Evolutionary conservation across 2,888 invertebrate genomes (phyloP), one percentile per base, ranked within the genome.

Genomic region (Dyspetes luteomarginatus): DNA sequence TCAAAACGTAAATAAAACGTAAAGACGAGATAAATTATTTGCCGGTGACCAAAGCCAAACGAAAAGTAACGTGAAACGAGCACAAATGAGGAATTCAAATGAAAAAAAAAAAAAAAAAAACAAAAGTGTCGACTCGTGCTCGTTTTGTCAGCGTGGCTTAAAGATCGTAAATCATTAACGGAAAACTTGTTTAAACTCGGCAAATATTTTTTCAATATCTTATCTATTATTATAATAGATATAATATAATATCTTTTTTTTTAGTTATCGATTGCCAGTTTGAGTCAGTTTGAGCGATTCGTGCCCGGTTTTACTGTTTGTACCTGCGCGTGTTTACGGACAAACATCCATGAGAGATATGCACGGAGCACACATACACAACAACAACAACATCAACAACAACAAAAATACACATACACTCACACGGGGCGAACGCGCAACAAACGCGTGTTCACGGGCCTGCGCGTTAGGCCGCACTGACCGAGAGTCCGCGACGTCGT

Each of bases 381-480:
- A 72, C 5, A 56, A 17, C 36, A 19, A 48, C 15, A 58, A 30
- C 28, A 41, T 41, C 26, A 28, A 26, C 24, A 36, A 9, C 22
- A 28, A 45, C 58, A 62, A 48, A 41, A 65, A 22, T 45, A 58
- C 74, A 62, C 48, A 52, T 56, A 62, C 48, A 41, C 74, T 24
- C 65, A 67, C 74, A 65, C 48, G 50, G 74, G 58, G 56, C 68
- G 58, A 41, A 48, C 17, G 68, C 3, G 36, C 67, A 76, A 68
- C 72, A 62, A 83, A 86, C 86, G 85, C 88, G 86, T 88, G 87
- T 89, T 86, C 86, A 87, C 90, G 90, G 88, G 90, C 89, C 91
- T 91, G 91, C 91, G 91, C 91, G 91, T 88, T 91, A 87, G 88
- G 88, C 90, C 86, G 89, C 89, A 91, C 91, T 91, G 90, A 91